Conservation (phyloP, 2,797 vertebrate genomes). For the Hydrolagus colliei region DNA sequence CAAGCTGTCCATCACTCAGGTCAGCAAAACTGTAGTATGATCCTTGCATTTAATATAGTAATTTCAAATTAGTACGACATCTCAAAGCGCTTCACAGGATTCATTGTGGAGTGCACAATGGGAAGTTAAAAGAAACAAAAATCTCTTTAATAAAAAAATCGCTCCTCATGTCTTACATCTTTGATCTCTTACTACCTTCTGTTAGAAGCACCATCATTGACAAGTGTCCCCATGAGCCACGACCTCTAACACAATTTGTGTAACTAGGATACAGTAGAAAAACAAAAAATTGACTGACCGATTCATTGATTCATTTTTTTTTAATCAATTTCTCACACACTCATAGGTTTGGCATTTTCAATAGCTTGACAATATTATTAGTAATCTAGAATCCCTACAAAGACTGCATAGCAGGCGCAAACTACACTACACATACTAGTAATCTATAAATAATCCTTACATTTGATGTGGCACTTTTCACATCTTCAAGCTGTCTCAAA, state of each 20-base stretch:
- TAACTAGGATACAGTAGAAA: constrained; percentile 26
- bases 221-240: neutral
- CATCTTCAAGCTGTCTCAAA: too few relatives aligned
- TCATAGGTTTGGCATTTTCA: constrained; percentile 21
- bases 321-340: neutral
- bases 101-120: too few relatives aligned
- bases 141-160: too few relatives aligned
- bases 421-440: neutral
- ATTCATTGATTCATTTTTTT: constrained; percentile 29
- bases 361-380: constrained; percentile 27
- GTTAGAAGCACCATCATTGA: neutral
- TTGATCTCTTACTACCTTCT: constrained; percentile 3
- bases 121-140: too few relatives aligned
- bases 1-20: neutral
- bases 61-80: too few relatives aligned
- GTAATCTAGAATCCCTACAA: neutral
- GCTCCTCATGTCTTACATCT: too few relatives aligned
- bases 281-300: constrained; percentile 29
- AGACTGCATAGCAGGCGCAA: neutral
- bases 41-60: too few relatives aligned
- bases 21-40: too few relatives aligned
- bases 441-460: too few relatives aligned
- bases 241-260: constrained; percentile 20
- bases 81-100: too few relatives aligned
- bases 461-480: too few relatives aligned